Evolutionary conservation across 2,888 invertebrate species (phyloP), one percentile per base, ranked within the genome.

Genomic region (Polydesmus complanatus): DNA sequence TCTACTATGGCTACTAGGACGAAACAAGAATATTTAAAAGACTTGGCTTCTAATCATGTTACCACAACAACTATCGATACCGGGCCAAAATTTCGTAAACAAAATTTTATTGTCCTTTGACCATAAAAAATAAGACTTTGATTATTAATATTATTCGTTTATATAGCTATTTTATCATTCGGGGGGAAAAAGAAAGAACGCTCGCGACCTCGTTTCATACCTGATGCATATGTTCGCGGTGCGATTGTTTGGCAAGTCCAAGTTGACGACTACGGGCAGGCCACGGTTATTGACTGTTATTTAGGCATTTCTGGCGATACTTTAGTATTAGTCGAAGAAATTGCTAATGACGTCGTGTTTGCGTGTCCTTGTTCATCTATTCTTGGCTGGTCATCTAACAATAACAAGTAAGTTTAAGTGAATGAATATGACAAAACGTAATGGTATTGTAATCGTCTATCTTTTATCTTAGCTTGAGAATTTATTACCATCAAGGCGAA

Each of bases 1-100:
- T 88, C 89, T 59, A 91, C 92, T 55, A 95, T 96, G 94, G 94
- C 95, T 14, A 91, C 90, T 11, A 81, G 96, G 68, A 96, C 96
- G 51, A 79, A 95, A 66, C 90, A 93, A 73, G 95, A 95, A 77
- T 94, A 94, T 75, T 80, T 96, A 68, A 94, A 93, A 74, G 96
- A 96, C 75, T 80, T 94, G 68, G 86, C 91, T 27, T 81, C 82
- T 65, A 92, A 91, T 75, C 86, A 86, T 74, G 83, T 86, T 2
- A 85, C 88, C 18, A 82, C 84, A 56, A 85, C 86, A 2, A 81
- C 86, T 1, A 82, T 93, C 19, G 93, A 90, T 70, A 83, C 85
- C 21, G 85, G 86, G 58, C 86, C 88, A 69, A 90, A 90, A 75
- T 90, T 90, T 76, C 88, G 88, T 88, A 78, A 81, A 86, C n/a